Base-by-base conservation (phyloP, 2,113 vertebrate genomes). In the Trochalopteron elliotii region DNA sequence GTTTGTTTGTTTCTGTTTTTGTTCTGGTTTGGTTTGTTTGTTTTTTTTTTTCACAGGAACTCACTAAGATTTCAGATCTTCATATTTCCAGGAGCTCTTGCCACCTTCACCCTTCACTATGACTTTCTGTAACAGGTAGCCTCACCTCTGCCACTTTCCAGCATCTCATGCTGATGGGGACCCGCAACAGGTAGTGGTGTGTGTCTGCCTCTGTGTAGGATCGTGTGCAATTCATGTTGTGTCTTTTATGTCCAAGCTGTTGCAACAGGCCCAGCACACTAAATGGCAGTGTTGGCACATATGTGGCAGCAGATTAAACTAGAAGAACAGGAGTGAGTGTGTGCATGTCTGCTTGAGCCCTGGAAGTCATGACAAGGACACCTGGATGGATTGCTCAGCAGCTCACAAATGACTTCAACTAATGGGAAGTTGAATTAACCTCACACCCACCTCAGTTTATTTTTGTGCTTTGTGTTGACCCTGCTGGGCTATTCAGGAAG, bases 161-260 rank as follows among this genome's bases (percentile, higher is more conserved):
- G 8, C 25, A 42, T 15, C 49, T 53, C 47, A 4, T 31, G 35
- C 31, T 70, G 12, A 12, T n/a, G 40, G 6, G 0, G 0, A 8
- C 33, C 75, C n/a, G 67, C 59, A 61, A 45, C 22, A 74, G 3
- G 1, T 5, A 42, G 50, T 11, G 6, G 13, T 7, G 0, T 14
- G 14, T 60, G 25, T 45, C 22, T n/a, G 40, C 7, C 18, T 63
- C 37, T 4, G 1, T 23, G 28, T 5, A 53, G 16, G 30, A 55
- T 59, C 57, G n/a, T 0, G 68, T 56, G 47, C 53, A 76, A 9
- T 68, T 53, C 44, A 1, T 28, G 33, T 23, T 59, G 33, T n/a
- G 16, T 63, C 35, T 79, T 89, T 71, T 39, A 40, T 39, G 22
- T 33, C 60, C 30, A 75, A 71, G 49, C 18, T 70, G 25, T 82